phyloP scores from a whole-genome alignment of 1,140 invertebrate genomes.

The Temnothorax curvispinosus region DNA sequence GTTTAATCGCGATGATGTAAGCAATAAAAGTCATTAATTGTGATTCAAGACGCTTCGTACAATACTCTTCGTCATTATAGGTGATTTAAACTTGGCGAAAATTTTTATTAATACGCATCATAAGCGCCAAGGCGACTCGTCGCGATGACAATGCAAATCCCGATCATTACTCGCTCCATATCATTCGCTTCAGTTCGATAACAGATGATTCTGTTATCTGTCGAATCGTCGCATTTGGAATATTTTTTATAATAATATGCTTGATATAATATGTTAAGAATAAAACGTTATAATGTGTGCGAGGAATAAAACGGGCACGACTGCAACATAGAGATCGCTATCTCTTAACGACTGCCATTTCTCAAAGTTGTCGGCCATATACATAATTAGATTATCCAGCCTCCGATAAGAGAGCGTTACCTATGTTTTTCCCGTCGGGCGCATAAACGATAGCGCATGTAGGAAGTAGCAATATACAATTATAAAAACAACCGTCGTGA shows the following conservation, averaged over 20 bases:
- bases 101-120: neutral
- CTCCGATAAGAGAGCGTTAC: slow-evolving; percentile 25
- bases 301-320: neutral
- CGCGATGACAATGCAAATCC: neutral
- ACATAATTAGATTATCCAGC: slow-evolving; percentile 35
- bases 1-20: slow-evolving; percentile 28
- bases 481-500: slow-evolving; percentile 40
- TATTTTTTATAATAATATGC: neutral
- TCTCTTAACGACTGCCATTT: slow-evolving; percentile 21
- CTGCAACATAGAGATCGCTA: neutral
- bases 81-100: neutral
- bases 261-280: neutral
- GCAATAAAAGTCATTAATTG: slow-evolving; percentile 19
- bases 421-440: neutral
- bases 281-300: neutral
- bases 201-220: neutral
- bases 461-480: slow-evolving; percentile 47
- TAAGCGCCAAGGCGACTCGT: too few species aligned
- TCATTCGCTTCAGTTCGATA: neutral
- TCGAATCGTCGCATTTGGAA: neutral
- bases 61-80: neutral
- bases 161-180: neutral
- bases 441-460: neutral
- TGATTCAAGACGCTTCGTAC: neutral
- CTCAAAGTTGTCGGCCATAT: slow-evolving; percentile 1